Evolutionary conservation across 2,797 vertebrate genomes (phyloP).

Genomic region (Prionace glauca): DNA sequence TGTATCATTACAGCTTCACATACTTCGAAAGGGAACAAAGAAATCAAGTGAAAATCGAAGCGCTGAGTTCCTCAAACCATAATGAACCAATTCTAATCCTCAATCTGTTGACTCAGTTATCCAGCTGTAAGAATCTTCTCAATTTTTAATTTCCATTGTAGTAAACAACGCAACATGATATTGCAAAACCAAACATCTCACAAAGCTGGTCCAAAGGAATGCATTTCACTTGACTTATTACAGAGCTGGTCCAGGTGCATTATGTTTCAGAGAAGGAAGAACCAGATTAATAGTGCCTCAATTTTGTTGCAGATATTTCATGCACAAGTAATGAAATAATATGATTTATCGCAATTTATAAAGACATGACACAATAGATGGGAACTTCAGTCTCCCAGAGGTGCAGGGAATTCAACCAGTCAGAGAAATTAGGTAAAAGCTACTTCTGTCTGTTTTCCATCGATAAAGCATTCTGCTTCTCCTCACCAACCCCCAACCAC

Average conservation of each 20-base stretch:
- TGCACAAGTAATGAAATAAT: background rate
- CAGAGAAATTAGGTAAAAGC: background rate
- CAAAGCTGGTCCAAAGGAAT: background rate
- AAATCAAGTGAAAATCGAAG: background rate
- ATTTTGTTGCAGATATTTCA: background rate
- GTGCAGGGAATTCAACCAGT: background rate
- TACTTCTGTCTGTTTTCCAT: background rate
- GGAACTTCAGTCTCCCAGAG: too few species aligned
- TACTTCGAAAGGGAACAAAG: background rate
- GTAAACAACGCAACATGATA: background rate
- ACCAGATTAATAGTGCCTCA: background rate
- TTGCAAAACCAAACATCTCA: background rate
- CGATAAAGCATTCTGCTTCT: background rate
- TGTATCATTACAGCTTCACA: too few species aligned
- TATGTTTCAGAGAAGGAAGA: background rate
- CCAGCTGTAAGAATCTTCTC: too few species aligned
- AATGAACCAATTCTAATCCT: background rate
- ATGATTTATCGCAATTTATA: background rate
- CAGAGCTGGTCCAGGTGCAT: background rate
- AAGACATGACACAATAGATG: background rate
- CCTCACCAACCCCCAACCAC: too few species aligned
- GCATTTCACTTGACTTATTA: background rate
- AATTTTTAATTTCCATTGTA: background rate
- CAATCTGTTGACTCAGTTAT: background rate
- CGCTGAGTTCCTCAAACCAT: background rate